Conservation (phyloP, 2,797 vertebrate species). For the Rachycentron canadum region DNA sequence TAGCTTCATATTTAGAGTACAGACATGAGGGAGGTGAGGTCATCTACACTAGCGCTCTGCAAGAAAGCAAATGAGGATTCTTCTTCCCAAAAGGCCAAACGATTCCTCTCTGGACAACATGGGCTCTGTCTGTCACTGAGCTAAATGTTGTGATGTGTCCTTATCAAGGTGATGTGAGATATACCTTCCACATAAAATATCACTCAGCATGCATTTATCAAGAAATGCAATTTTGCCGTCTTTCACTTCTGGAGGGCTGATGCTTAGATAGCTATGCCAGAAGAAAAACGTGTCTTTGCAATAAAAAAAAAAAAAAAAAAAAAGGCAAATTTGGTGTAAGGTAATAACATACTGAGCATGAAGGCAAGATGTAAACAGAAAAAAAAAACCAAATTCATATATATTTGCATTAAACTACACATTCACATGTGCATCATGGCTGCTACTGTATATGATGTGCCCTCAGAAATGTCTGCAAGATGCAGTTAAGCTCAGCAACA, state of each 20-base stretch:
- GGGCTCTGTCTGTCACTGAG: neutral
- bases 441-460: neutral
- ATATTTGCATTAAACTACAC: slow-evolving; percentile 8
- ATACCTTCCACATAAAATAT: neutral
- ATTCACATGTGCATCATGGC: neutral
- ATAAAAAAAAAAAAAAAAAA: neutral
- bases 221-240: neutral
- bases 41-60: too few relatives aligned
- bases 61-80: neutral
- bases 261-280: neutral
- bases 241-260: slow-evolving; percentile 8
- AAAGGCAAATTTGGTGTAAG: slow-evolving; percentile 25
- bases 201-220: too few relatives aligned
- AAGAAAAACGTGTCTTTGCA: neutral
- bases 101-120: neutral
- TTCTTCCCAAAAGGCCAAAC: neutral
- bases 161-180: neutral
- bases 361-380: slow-evolving; percentile 29
- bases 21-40: too few relatives aligned
- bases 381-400: slow-evolving; percentile 5
- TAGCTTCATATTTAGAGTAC: neutral
- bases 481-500: slow-evolving; percentile 7
- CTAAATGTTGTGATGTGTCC: neutral
- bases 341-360: slow-evolving; percentile 7
- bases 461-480: slow-evolving; percentile 6